These are phyloP conservation scores for Dryobota labecula DNA, from an alignment of 2,888 invertebrate species.

Conservation along the genomic window DNA sequence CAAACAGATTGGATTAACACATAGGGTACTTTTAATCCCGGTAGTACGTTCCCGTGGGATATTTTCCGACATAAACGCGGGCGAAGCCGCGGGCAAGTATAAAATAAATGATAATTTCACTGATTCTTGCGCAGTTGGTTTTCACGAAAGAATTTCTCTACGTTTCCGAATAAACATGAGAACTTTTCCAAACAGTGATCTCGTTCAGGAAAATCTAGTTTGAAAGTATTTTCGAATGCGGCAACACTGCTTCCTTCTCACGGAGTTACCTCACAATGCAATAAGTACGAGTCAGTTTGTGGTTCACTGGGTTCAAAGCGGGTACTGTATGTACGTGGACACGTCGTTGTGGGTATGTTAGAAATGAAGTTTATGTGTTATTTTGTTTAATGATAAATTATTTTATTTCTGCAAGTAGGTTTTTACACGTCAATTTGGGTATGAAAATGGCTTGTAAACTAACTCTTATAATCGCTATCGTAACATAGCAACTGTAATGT, in stretches of 20 bases:
- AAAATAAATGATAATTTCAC: not conserved
- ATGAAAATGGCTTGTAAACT: too few species aligned
- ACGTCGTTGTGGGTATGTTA: not conserved
- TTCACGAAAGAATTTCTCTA: slow-evolving; percentile 1
- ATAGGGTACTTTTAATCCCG: too few species aligned
- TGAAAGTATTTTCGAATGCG: slow-evolving; percentile 30
- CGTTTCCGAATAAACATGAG: slow-evolving; percentile 6
- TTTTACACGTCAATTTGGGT: too few species aligned
- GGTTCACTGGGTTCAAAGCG: slow-evolving; percentile 25
- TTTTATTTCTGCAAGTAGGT: not conserved
- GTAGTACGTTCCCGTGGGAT: too few species aligned
- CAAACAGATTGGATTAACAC: too few species aligned
- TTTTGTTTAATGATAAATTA: not conserved
- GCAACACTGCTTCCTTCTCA: slow-evolving; percentile 11
- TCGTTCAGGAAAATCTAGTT: slow-evolving; percentile 36
- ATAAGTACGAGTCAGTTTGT: slow-evolving; percentile 27
- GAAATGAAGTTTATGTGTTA: not conserved
- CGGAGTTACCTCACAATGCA: slow-evolving; percentile 35
- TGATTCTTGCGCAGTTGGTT: not conserved
- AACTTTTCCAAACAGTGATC: slow-evolving; percentile 19
- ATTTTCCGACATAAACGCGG: too few species aligned
- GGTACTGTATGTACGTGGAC: not conserved
- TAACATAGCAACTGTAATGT: too few species aligned
- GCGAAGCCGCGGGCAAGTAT: too few species aligned
- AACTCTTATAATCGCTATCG: too few species aligned